Percentiles rank a stretch among this genome's conserved stretches.
These are phyloP conservation scores for Pseudanteris insignis DNA, from an alignment of 2,888 invertebrate species.

Conservation along the genomic window DNA sequence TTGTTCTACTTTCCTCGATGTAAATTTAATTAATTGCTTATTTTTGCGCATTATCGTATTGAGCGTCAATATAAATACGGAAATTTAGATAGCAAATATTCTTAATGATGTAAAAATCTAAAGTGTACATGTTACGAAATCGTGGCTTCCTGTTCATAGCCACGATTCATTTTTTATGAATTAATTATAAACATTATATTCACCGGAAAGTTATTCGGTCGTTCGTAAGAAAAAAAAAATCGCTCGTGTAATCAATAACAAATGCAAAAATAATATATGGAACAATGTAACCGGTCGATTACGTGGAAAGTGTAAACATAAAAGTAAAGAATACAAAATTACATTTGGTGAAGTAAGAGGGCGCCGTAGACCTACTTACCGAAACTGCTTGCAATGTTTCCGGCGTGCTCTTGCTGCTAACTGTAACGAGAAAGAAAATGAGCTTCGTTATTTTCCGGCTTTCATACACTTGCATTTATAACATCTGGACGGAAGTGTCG, in stretches of 20 bases:
- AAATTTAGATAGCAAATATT: not conserved
- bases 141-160: too few species aligned
- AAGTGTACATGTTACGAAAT: too few species aligned
- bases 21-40: slow-evolving; percentile 13
- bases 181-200: too few species aligned
- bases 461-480: slow-evolving; percentile 45
- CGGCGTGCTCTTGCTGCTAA: slow-evolving; percentile 44
- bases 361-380: slow-evolving; percentile 42
- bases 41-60: not conserved
- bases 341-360: slow-evolving; percentile 39
- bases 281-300: too few species aligned
- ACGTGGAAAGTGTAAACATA: slow-evolving; percentile 22
- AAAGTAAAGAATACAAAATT: slow-evolving; percentile 28
- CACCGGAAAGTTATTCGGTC: too few species aligned
- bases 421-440: slow-evolving; percentile 47
- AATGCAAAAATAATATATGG: not conserved
- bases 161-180: too few species aligned
- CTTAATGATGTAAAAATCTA: too few species aligned
- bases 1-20: too few species aligned
- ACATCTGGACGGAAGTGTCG: slow-evolving; percentile 42
- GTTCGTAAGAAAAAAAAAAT: not conserved
- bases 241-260: not conserved
- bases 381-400: slow-evolving; percentile 45
- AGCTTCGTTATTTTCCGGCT: slow-evolving; percentile 45
- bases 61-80: too few species aligned